These are phyloP conservation scores for Iguana delicatissima DNA, from an alignment of 2,797 vertebrate genomes.

Conservation along the genomic window DNA sequence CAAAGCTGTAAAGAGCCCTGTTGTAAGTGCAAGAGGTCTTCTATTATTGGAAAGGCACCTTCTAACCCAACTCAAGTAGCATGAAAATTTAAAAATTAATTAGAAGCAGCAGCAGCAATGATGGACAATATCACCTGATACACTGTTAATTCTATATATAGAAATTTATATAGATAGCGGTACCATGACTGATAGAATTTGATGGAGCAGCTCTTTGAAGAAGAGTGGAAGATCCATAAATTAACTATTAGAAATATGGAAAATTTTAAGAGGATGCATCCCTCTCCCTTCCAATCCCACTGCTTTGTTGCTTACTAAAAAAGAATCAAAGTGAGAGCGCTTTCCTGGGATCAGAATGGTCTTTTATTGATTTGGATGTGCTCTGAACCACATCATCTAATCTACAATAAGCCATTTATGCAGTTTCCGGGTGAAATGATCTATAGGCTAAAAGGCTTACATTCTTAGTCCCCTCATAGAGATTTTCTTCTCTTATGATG, in stretches of 20 bases:
- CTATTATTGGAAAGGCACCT: background rate
- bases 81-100: background rate
- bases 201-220: background rate
- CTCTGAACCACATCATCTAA: slow-evolving; percentile 89
- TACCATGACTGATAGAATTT: background rate
- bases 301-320: slow-evolving; percentile 65
- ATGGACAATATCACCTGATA: background rate
- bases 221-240: slow-evolving; percentile 3
- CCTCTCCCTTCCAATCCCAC: slow-evolving; percentile 21
- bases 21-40: background rate
- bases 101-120: background rate
- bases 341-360: slow-evolving; percentile 84
- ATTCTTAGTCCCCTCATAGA: slow-evolving; percentile 74
- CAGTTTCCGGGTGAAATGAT: slow-evolving; percentile 79
- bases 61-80: background rate
- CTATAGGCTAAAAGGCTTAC: slow-evolving; percentile 79
- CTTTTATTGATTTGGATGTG: slow-evolving; percentile 86
- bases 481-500: slow-evolving; percentile 71
- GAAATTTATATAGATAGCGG: background rate
- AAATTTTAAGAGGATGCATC: background rate
- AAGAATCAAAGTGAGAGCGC: slow-evolving; percentile 80
- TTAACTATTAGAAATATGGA: background rate
- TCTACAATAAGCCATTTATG: slow-evolving; percentile 90
- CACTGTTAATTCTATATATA: background rate
- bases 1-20: background rate